Evolutionary conservation across 1,140 invertebrate genomes (phyloP).

Genomic region (Papilio aristodemus): DNA sequence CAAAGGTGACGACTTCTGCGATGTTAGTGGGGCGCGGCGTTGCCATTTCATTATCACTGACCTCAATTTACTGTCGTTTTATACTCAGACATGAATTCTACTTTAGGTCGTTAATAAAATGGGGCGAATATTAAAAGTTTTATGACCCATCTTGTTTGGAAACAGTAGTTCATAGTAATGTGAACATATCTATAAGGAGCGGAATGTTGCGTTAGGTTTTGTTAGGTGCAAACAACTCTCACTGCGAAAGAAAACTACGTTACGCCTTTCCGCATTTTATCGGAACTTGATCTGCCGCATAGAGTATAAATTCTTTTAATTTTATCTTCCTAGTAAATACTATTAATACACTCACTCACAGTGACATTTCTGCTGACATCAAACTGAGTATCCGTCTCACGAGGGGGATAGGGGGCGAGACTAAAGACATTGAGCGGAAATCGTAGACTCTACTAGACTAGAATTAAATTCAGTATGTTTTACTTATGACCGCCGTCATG

Average conservation of each 20-base stretch:
- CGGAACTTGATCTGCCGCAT: neutral
- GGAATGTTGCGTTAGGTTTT: conserved; percentile 3
- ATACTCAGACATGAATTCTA: conserved; percentile 20
- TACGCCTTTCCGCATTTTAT: conserved; percentile 15
- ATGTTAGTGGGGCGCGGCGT: conserved; percentile 43
- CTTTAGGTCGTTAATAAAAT: conserved; percentile 22
- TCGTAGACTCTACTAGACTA: neutral
- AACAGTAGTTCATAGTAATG: no score
- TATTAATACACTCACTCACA: neutral
- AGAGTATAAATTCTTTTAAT: neutral
- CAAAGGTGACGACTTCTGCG: conserved; percentile 44
- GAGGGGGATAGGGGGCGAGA: no score
- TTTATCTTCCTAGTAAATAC: neutral
- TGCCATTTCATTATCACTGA: conserved; percentile 51
- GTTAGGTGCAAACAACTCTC: conserved; percentile 19
- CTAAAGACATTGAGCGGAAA: no score
- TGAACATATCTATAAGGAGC: conserved; percentile 4
- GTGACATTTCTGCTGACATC: no score
- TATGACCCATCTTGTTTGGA: conserved; percentile 8
- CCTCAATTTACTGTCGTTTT: conserved; percentile 43
- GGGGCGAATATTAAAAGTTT: conserved; percentile 16
- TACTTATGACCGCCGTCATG: neutral
- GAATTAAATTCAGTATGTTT: neutral
- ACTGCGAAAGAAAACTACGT: conserved; percentile 14
- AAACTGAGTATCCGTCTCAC: no score